Base-by-base conservation (phyloP, 2,113 vertebrate genomes). In the Nyctereutes procyonoides region DNA sequence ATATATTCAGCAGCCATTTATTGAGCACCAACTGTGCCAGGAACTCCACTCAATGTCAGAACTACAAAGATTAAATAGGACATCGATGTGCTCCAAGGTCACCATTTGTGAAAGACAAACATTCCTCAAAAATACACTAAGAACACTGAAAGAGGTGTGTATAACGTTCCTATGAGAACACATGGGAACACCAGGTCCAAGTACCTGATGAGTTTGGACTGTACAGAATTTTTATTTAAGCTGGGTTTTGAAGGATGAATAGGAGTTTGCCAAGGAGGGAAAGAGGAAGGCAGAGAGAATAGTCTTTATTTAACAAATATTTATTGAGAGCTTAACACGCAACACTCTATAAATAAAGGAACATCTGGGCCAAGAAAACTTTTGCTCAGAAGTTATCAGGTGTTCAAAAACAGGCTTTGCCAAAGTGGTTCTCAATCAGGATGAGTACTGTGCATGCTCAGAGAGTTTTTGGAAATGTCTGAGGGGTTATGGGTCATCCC, bases 171-270 rank as follows among this genome's bases (percentile, higher is more conserved):
- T 91, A 6, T 88, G 63, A 58, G 56, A 97, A 63, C 53, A 43
- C 20, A 53, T 88, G 60, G 26, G n/a, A 93, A 92, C 38, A 80
- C 62, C 10, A 82, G 32, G 55, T 79, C 10, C 30, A 79, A 89
- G 48, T 53, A 71, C 51, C 24, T 84, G 26, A 65, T 5, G 14
- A 83, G 93, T 77, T 56, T 93, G 67, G 43, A 5, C 48, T 96
- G 86, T 89, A 81, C 15, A 93, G 77, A 93, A 86, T 56, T 84
- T 2, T 24, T 67, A 84, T 53, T 62, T 76, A 58, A 85, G 13
- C 35, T 65, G 11, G 24, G 24, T 77, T 97, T 94, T 97, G 79
- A 88, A 97, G 24, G 80, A 62, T 94, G 84, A 89, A 80, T 85
- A 91, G n/a, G 55, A 97, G 93, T 84, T 95, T 87, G 0, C 24